Evolutionary conservation across 92 coral and sea anemone species (phyloP).

Genomic region (Actinernus sp.): DNA sequence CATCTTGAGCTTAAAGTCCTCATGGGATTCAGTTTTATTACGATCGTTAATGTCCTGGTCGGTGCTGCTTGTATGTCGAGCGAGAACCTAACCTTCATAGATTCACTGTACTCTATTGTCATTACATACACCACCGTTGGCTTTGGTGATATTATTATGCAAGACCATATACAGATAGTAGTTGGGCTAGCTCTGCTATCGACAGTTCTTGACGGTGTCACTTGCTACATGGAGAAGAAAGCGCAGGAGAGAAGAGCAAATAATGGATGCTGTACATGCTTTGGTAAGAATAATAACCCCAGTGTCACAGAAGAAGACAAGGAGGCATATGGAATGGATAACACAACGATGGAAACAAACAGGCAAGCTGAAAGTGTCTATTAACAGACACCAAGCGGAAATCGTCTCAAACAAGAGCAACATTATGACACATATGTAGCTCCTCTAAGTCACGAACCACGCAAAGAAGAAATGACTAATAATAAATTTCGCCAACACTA

Average conservation of each 20-base stretch:
- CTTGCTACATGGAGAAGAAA: constrained; percentile 28
- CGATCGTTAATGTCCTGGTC: constrained; percentile 5
- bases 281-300: constrained; percentile 5
- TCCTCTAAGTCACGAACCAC: no score
- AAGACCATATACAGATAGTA: background rate
- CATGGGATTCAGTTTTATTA: constrained; percentile 15
- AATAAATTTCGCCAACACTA: no score
- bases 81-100: constrained; percentile 5
- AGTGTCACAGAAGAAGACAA: constrained; percentile 18
- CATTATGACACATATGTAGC: no score
- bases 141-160: constrained; percentile 20
- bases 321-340: constrained; percentile 33
- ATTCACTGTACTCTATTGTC: constrained; percentile 15
- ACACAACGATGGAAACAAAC: no score
- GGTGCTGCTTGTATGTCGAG: background rate
- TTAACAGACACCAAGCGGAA: no score
- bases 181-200: constrained; percentile 19
- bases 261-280: constrained; percentile 26
- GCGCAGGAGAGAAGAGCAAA: constrained; percentile 1
- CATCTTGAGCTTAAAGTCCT: constrained; percentile 35
- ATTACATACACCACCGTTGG: constrained; percentile 39
- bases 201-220: constrained; percentile 28
- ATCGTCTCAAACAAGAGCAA: no score
- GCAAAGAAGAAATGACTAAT: no score
- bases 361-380: no score